These are phyloP conservation scores for Pygmarrhopalites habei DNA, from an alignment of 1,140 invertebrate genomes.

Conservation along the genomic window DNA sequence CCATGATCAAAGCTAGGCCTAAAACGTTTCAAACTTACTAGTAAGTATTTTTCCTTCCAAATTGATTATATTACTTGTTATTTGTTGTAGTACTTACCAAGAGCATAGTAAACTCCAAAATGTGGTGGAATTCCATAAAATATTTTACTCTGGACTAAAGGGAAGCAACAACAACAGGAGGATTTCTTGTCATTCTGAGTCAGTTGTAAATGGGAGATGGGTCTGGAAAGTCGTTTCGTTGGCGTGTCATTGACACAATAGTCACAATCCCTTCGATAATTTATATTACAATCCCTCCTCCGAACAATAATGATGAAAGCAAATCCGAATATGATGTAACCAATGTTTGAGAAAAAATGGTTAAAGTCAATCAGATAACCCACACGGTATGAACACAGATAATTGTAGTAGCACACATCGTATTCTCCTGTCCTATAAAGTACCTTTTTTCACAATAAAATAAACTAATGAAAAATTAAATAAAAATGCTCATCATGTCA, in stretches of 20 bases:
- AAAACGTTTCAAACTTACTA: conserved; percentile 41
- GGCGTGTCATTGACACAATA: background rate
- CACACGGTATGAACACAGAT: conserved; percentile 74
- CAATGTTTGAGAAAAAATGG: conserved; percentile 82
- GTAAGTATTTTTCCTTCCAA: no score
- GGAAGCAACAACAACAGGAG: conserved; percentile 11
- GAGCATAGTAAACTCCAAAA: conserved; percentile 76
- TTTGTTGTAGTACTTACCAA: background rate
- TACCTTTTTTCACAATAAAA: conserved; percentile 56
- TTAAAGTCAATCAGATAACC: conserved; percentile 70
- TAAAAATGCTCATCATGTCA: no score
- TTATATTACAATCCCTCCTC: conserved; percentile 46
- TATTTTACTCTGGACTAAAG: conserved; percentile 13
- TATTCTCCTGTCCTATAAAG: conserved; percentile 74
- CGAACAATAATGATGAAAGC: conserved; percentile 59
- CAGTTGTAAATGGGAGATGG: background rate
- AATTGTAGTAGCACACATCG: conserved; percentile 90
- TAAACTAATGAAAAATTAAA: no score
- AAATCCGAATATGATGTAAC: conserved; percentile 70
- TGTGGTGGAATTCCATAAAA: conserved; percentile 73
- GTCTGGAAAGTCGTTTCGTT: background rate
- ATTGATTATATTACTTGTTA: no score
- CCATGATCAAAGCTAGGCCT: conserved; percentile 78
- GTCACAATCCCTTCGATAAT: background rate
- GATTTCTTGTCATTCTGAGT: conserved; percentile 41